These are phyloP conservation scores for Apodemus speciosus DNA, from an alignment of 2,113 vertebrate genomes.

Conservation along the genomic window DNA sequence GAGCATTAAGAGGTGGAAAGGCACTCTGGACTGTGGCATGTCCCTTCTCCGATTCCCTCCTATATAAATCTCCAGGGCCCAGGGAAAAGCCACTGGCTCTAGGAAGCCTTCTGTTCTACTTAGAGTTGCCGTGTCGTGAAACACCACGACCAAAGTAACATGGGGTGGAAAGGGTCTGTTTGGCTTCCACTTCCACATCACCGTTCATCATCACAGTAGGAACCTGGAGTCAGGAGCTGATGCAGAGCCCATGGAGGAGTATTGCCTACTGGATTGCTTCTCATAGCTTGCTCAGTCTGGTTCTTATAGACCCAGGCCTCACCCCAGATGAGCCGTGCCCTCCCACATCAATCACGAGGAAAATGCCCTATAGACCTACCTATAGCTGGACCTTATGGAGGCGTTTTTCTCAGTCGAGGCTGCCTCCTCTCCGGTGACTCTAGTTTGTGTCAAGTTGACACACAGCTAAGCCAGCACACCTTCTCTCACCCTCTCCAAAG, in stretches of 20 bases:
- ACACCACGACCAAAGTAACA: neutral
- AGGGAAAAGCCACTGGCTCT: neutral
- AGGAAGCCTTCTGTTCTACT: neutral
- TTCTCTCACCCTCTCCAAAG: neutral
- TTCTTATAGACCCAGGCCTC: neutral
- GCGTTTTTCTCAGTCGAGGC: neutral
- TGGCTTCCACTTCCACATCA: neutral
- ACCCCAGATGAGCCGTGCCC: no score
- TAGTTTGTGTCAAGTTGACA: neutral
- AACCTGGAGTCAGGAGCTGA: neutral
- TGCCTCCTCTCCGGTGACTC: neutral
- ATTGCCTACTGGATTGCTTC: neutral
- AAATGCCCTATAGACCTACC: neutral
- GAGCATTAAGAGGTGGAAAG: neutral
- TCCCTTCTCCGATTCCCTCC: neutral
- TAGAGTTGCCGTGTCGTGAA: neutral
- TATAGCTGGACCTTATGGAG: neutral
- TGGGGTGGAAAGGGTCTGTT: neutral
- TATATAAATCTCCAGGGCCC: neutral
- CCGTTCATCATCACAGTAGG: neutral
- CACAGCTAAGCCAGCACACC: neutral
- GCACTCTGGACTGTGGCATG: accelerated
- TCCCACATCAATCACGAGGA: neutral
- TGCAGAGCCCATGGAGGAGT: neutral
- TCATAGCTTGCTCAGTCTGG: neutral